A percentile compares a stretch with the other conserved stretches of the same genome.
These are phyloP conservation scores for Cephus rjabovi DNA, from an alignment of 2,888 invertebrate genomes.

Conservation along the genomic window DNA sequence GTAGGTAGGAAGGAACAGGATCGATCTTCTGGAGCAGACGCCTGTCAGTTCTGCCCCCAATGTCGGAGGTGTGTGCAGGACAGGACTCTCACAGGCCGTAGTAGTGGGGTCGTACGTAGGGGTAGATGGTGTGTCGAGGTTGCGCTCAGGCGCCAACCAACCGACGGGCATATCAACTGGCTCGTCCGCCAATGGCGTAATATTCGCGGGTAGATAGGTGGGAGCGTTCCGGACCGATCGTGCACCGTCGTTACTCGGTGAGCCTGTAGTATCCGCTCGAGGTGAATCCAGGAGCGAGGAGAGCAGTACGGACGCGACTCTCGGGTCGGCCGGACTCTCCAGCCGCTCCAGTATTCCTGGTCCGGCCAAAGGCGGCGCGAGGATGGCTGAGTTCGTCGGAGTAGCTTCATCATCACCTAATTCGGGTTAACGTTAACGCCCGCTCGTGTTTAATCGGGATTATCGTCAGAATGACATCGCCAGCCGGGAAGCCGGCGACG, in stretches of 20 bases:
- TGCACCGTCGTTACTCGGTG: neutral
- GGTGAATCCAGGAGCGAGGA: neutral
- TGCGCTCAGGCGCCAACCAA: neutral
- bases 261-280: slow-evolving; percentile 1
- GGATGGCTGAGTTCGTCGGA: slow-evolving; percentile 51
- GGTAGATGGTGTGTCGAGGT: neutral
- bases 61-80: slow-evolving; percentile 13
- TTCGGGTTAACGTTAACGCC: slow-evolving; percentile 30
- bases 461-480: slow-evolving; percentile 56
- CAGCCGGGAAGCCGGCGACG: slow-evolving; percentile 59
- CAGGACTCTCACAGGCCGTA: neutral
- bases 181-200: slow-evolving; percentile 19
- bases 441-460: slow-evolving; percentile 38
- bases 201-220: slow-evolving; percentile 6
- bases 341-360: slow-evolving; percentile 57
- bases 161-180: neutral
- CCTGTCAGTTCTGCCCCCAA: slow-evolving; percentile 21
- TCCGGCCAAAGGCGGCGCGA: slow-evolving; percentile 58
- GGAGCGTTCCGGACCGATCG: slow-evolving; percentile 5
- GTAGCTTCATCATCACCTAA: slow-evolving; percentile 56
- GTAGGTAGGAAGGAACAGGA: slow-evolving; percentile 20
- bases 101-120: neutral
- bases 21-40: slow-evolving; percentile 38
- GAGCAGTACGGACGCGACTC: slow-evolving; percentile 55
- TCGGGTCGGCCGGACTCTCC: slow-evolving; percentile 55